phyloP scores from a whole-genome alignment of 2,113 vertebrate species.

The Copsychus sechellarum region DNA sequence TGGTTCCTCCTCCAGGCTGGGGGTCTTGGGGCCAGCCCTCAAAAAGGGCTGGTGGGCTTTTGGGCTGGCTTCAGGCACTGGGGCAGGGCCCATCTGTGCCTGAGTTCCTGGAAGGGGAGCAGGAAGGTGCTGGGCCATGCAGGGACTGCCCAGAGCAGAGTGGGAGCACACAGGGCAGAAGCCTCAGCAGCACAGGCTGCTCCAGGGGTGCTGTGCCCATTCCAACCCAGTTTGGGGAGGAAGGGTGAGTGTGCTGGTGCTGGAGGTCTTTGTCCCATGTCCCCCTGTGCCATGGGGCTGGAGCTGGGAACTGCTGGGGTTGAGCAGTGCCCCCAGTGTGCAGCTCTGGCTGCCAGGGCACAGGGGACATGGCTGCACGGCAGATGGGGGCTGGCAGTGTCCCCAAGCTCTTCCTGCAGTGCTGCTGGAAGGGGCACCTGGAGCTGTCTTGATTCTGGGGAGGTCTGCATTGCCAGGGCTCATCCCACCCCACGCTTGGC shows the following conservation, averaged over 20 bases:
- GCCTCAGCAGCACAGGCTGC: neutral
- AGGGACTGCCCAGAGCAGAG: neutral
- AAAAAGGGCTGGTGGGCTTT: neutral
- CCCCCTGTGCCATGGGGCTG: rapidly evolving
- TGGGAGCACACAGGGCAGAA: neutral
- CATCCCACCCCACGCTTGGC: rapidly evolving
- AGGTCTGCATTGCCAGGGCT: neutral
- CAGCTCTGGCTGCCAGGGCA: neutral
- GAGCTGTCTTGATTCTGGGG: neutral
- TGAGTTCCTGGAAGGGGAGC: rapidly evolving
- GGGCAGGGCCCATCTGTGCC: neutral
- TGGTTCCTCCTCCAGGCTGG: neutral
- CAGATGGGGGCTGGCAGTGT: neutral
- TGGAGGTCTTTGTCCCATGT: neutral
- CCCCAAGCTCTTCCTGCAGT: neutral
- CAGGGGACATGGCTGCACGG: neutral
- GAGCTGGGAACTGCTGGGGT: neutral
- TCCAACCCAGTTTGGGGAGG: neutral
- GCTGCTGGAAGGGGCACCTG: neutral
- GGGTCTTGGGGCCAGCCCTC: neutral
- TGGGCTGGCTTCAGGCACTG: neutral
- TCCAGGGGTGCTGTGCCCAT: neutral
- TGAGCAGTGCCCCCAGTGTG: rapidly evolving
- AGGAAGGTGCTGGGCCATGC: neutral
- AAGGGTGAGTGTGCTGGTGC: neutral